These are phyloP conservation scores for Arothron firmamentum DNA, from an alignment of 2,113 vertebrate species.

Conservation along the genomic window DNA sequence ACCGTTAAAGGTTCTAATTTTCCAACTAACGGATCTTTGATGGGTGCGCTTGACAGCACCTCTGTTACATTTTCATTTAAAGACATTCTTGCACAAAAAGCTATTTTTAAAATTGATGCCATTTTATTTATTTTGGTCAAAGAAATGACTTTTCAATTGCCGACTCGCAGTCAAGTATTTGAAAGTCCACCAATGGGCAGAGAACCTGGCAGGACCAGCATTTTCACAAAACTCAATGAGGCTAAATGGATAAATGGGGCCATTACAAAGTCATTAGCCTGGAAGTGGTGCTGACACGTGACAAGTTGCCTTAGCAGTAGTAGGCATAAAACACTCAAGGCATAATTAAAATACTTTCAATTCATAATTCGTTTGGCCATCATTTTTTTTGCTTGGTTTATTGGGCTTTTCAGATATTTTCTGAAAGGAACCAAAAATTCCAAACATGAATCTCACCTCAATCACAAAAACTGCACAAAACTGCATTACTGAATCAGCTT, in stretches of 20 bases:
- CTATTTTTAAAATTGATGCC: slow-evolving; percentile 15
- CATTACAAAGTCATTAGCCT: slow-evolving; percentile 65
- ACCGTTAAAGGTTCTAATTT: background rate
- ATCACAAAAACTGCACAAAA: background rate
- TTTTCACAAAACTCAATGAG: slow-evolving; percentile 60
- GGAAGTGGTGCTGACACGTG: slow-evolving; percentile 56
- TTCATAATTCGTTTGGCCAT: slow-evolving; percentile 34
- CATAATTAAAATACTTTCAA: slow-evolving; percentile 32
- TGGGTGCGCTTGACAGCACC: background rate
- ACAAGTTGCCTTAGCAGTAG: slow-evolving; percentile 45
- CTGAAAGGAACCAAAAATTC: too few relatives aligned
- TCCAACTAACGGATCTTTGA: slow-evolving; percentile 5
- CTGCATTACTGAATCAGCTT: background rate
- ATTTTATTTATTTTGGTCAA: slow-evolving; percentile 6
- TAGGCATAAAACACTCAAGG: slow-evolving; percentile 41
- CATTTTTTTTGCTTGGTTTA: slow-evolving; percentile 38
- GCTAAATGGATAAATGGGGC: slow-evolving; percentile 67
- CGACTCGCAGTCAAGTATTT: slow-evolving; percentile 49
- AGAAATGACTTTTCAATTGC: slow-evolving; percentile 40
- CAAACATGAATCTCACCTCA: background rate
- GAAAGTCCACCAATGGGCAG: slow-evolving; percentile 35
- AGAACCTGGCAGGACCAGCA: slow-evolving; percentile 45
- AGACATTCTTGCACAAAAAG: slow-evolving; percentile 5
- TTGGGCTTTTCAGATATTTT: slow-evolving; percentile 6
- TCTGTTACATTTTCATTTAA: background rate